Evolutionary conservation across 2,113 vertebrate species (phyloP).

Genomic region (Desmodus rotundus): DNA sequence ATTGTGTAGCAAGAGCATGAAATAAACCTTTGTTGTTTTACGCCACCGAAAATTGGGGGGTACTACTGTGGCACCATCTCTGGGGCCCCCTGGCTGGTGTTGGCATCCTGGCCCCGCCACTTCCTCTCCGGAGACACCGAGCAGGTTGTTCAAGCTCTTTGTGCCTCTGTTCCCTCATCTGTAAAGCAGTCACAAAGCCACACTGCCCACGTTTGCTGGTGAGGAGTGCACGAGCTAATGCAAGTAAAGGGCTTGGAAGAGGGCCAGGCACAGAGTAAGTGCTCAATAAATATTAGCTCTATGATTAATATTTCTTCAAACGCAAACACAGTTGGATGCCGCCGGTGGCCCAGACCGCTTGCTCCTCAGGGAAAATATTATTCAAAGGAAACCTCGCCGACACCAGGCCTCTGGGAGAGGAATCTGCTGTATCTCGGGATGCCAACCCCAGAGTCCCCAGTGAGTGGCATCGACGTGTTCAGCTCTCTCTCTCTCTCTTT

Average conservation of each 20-base stretch:
- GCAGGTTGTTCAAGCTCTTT: neutral
- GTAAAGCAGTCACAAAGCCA: neutral
- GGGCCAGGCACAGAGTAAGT: constrained; percentile 19
- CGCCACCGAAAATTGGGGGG: neutral
- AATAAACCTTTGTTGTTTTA: neutral
- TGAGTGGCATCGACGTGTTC: rapidly evolving
- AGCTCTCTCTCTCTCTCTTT: neutral
- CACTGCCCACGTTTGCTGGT: neutral
- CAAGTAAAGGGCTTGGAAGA: neutral
- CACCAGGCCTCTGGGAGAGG: neutral
- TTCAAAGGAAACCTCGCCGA: neutral
- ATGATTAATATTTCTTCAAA: constrained; percentile 36
- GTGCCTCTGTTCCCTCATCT: neutral
- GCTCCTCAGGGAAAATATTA: neutral
- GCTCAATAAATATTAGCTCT: constrained; percentile 59
- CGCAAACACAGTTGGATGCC: constrained; percentile 30
- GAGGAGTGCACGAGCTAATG: constrained; percentile 19
- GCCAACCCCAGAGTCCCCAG: neutral
- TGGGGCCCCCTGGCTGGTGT: rapidly evolving
- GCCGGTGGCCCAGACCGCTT: neutral
- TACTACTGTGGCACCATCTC: neutral
- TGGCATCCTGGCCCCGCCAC: neutral
- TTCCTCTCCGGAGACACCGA: rapidly evolving
- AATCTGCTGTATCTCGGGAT: neutral
- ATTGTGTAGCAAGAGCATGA: neutral